Base-by-base conservation (phyloP, 2,888 invertebrate genomes). In the Tinea pellionella region DNA sequence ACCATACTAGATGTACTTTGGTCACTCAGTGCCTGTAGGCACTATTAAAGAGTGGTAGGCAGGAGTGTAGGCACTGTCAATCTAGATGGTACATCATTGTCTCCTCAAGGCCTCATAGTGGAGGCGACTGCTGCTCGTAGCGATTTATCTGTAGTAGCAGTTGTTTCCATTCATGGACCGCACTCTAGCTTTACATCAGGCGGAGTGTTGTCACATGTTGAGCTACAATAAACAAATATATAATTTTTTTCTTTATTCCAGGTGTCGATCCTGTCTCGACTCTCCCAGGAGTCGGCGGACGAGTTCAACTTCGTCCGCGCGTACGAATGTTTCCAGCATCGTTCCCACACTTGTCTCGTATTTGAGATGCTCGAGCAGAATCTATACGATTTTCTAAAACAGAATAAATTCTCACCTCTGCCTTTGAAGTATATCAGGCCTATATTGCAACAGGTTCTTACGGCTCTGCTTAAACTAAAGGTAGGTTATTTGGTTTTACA, bases 341-440 rank as follows among this genome's bases (percentile, higher is more conserved):
- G 98, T 84, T 98, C 97, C 80, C 99, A 99, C 89, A 99, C 99
- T 61, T 99, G 99, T 86, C 91, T 99, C 86, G 99, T 99, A 76
- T 99, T 99, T 82, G 99, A 99, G 89, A 99, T 99, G 98, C 92
- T 99, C 71, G 99, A 99, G 78, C 99, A 99, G 89, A 99, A 99
- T 88, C 90, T 99, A 67, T 99, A 99, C 87, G 99, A 99, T 90
- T 99, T 99, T 87, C 92, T 99, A 68, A 99, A 99, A 82, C 98
- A 98, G 88, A 99, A 99, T 89, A 99, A 99, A 89, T 99, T 99
- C 89, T 97, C 97, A 75, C 99, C 99, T 65, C 89, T 99, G 74
- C 98, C 99, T 61, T 91, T 99, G 67, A 98, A 98, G 81, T 98
- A 96, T 83, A 99, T 99, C 85, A 91, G 99, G 78, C 99, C 99